A percentile compares a stretch with the other conserved stretches of the same genome.
phyloP scores from a whole-genome alignment of 2,113 vertebrate genomes.

The Cromileptes altivelis region DNA sequence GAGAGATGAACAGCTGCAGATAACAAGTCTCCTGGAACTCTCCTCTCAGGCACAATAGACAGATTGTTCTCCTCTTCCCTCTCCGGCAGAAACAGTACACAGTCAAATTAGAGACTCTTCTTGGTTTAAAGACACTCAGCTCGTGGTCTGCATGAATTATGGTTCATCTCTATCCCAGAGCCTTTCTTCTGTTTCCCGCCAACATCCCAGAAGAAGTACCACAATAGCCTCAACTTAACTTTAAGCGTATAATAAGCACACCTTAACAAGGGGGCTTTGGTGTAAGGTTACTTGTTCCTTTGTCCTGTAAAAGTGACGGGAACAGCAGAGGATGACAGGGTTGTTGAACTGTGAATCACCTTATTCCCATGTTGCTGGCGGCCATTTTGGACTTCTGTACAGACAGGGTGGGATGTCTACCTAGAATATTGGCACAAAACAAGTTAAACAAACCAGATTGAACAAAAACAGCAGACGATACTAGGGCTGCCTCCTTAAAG shows the following conservation, averaged over 20 bases:
- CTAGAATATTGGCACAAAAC: neutral
- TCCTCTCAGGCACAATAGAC: conserved; percentile 52
- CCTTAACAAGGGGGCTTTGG: neutral
- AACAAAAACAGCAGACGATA: neutral
- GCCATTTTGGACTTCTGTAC: conserved; percentile 26
- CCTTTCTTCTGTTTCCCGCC: conserved; percentile 21
- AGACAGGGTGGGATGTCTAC: neutral
- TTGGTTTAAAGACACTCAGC: conserved; percentile 24
- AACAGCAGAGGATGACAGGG: conserved; percentile 17
- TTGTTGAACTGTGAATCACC: conserved; percentile 39
- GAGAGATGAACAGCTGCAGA: conserved; percentile 69
- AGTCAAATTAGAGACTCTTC: conserved; percentile 57
- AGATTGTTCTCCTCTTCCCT: conserved; percentile 54
- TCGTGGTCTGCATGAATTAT: conserved; percentile 27
- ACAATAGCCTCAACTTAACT: conserved; percentile 18
- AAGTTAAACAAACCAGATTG: neutral
- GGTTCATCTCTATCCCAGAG: conserved; percentile 17
- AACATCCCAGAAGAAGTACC: neutral
- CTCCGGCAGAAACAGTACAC: conserved; percentile 44
- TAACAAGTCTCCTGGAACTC: conserved; percentile 36
- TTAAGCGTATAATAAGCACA: conserved; percentile 13
- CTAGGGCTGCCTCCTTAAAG: no score
- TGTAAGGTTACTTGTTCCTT: neutral
- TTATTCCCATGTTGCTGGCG: neutral
- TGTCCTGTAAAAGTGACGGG: conserved; percentile 28